phyloP scores from a whole-genome alignment of 2,888 invertebrate species.

The Dione vanillae region DNA sequence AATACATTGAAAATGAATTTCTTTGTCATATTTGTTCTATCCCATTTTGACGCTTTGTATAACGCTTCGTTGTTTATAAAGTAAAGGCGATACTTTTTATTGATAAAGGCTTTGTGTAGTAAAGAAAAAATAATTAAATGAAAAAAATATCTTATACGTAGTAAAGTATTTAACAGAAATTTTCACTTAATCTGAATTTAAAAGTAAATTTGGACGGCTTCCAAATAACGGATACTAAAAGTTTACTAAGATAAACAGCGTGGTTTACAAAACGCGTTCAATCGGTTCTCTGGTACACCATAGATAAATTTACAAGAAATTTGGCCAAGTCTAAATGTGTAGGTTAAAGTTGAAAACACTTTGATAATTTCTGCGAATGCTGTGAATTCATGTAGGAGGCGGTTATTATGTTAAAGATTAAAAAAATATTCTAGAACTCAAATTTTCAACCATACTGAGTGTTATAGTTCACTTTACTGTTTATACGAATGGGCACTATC shows the following conservation, averaged over 20 bases:
- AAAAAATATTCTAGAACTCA: too few relatives aligned
- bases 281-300: slow-evolving; percentile 11
- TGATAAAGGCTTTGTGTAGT: too few relatives aligned
- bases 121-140: not conserved
- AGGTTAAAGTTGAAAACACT: slow-evolving; percentile 10
- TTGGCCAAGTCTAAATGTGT: slow-evolving; percentile 7
- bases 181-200: not conserved
- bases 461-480: too few relatives aligned
- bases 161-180: not conserved
- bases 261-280: slow-evolving; percentile 33
- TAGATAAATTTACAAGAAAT: slow-evolving; percentile 14
- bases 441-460: too few relatives aligned
- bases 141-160: not conserved
- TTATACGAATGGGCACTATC: too few relatives aligned
- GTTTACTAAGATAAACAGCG: slow-evolving; percentile 27
- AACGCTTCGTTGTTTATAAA: too few relatives aligned
- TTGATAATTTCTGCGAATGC: not conserved
- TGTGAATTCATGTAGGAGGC: not conserved
- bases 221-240: slow-evolving; percentile 32
- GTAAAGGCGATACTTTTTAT: too few relatives aligned
- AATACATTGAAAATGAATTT: not conserved
- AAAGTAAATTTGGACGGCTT: slow-evolving; percentile 28
- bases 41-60: too few relatives aligned
- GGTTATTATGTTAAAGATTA: too few relatives aligned
- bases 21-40: not conserved